Evolutionary conservation across 1,140 invertebrate genomes (phyloP).

Genomic region (Anagrus nilaparvatae): DNA sequence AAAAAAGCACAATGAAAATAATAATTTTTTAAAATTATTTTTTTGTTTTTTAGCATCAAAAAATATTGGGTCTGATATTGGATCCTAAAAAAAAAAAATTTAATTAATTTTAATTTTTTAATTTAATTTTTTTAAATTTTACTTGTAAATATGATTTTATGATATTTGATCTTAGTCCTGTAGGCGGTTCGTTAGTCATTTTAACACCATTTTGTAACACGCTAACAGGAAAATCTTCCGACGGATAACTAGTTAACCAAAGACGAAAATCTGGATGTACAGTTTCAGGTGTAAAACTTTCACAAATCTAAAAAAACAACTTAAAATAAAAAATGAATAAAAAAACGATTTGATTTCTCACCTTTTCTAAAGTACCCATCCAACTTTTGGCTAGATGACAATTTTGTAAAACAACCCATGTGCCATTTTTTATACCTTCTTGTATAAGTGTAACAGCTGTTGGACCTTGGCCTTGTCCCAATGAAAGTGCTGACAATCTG

Average conservation of each 20-base stretch:
- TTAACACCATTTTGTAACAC: constrained; percentile 92
- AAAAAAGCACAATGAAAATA: constrained; percentile 88
- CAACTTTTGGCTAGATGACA: constrained; percentile 91
- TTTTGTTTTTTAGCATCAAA: constrained; percentile 73
- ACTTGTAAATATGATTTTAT: constrained; percentile 59
- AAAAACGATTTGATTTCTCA: constrained; percentile 20
- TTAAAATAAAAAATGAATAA: constrained; percentile 6
- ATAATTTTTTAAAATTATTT: constrained; percentile 68
- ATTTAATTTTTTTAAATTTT: not conserved
- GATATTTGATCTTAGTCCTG: constrained; percentile 64
- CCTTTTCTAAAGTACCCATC: constrained; percentile 74
- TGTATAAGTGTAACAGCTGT: constrained; percentile 82
- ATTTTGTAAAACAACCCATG: constrained; percentile 94
- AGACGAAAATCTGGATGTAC: constrained; percentile 82
- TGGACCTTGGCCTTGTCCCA: constrained; percentile 88
- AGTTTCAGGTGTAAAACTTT: constrained; percentile 61
- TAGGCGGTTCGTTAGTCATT: constrained; percentile 92
- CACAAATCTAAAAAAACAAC: constrained; percentile 53
- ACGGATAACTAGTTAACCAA: constrained; percentile 89
- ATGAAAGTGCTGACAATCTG: constrained; percentile 72
- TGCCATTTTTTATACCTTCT: constrained; percentile 70
- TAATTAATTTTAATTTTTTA: not conserved
- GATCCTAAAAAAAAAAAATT: constrained; percentile 47
- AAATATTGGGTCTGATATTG: constrained; percentile 78
- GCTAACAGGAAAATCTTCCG: constrained; percentile 78